A percentile compares a stretch with the other conserved stretches of the same genome.
These are phyloP conservation scores for Aphis gossypii DNA, from an alignment of 1,140 invertebrate genomes.

Conservation along the genomic window DNA sequence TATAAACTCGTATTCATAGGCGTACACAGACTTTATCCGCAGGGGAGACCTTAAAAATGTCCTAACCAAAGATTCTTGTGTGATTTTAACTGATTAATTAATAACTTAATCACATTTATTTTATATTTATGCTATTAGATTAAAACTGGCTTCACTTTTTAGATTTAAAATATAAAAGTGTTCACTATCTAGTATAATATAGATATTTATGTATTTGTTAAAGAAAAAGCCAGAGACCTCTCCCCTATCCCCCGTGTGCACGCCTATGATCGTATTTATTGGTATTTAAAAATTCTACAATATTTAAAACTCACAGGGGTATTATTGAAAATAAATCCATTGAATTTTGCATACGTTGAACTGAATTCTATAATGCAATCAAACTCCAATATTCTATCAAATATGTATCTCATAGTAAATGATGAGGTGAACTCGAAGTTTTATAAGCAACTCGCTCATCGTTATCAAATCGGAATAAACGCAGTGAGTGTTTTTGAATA, in stretches of 20 bases:
- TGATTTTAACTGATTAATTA: too few relatives aligned
- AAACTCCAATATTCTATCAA: conserved; percentile 69
- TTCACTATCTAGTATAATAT: too few relatives aligned
- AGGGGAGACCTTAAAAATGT: too few relatives aligned
- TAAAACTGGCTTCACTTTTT: too few relatives aligned
- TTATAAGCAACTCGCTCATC: conserved; percentile 65
- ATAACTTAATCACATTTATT: too few relatives aligned
- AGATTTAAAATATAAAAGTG: too few relatives aligned
- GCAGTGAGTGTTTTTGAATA: conserved; percentile 59
- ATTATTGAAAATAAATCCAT: conserved; percentile 66
- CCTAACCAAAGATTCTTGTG: too few relatives aligned
- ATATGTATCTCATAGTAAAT: conserved; percentile 67
- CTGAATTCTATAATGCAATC: conserved; percentile 82
- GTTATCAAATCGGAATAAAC: conserved; percentile 65
- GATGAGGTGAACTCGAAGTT: conserved; percentile 66
- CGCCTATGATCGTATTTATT: not conserved
- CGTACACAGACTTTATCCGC: too few relatives aligned
- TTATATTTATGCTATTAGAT: too few relatives aligned
- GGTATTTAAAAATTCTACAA: not conserved
- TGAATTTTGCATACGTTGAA: conserved; percentile 82
- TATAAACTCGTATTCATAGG: not conserved
- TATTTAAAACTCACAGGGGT: not conserved
- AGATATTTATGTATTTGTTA: too few relatives aligned
- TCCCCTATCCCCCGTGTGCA: too few relatives aligned
- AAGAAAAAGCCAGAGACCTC: too few relatives aligned